Percentiles rank a stretch among this genome's conserved stretches.
Evolutionary conservation across 2,797 vertebrate genomes (phyloP).

Genomic region (Artibeus jamaicensis): DNA sequence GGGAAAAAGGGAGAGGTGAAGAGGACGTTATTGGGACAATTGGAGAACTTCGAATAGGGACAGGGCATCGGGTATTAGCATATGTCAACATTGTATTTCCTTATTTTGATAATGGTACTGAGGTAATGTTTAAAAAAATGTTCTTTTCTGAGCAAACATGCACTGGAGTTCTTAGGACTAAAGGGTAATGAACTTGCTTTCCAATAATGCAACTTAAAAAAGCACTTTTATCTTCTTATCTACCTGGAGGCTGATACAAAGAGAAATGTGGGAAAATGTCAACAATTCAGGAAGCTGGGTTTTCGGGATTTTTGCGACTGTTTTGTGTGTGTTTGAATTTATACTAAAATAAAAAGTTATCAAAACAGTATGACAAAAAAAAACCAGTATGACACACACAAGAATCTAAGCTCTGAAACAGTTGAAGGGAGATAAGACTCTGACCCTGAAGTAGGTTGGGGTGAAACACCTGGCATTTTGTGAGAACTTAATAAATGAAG

Average conservation of each 20-base stretch:
- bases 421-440: neutral
- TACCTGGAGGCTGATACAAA: neutral
- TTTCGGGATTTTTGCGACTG: neutral
- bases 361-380: neutral
- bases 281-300: neutral
- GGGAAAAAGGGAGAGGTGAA: neutral
- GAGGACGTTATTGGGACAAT: neutral
- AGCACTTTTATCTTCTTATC: neutral
- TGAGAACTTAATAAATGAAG: neutral
- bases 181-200: neutral
- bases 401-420: neutral
- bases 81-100: neutral
- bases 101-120: neutral
- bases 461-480: neutral
- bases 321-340: slow-evolving; percentile 1
- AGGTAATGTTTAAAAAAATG: neutral
- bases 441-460: neutral
- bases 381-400: neutral
- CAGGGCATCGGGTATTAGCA: neutral
- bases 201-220: neutral
- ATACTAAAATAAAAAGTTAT: neutral
- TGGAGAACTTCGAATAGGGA: neutral
- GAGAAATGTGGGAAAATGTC: neutral
- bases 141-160: neutral
- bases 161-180: neutral